phyloP scores from a whole-genome alignment of 2,113 vertebrate species.

The Piaya cayana region DNA sequence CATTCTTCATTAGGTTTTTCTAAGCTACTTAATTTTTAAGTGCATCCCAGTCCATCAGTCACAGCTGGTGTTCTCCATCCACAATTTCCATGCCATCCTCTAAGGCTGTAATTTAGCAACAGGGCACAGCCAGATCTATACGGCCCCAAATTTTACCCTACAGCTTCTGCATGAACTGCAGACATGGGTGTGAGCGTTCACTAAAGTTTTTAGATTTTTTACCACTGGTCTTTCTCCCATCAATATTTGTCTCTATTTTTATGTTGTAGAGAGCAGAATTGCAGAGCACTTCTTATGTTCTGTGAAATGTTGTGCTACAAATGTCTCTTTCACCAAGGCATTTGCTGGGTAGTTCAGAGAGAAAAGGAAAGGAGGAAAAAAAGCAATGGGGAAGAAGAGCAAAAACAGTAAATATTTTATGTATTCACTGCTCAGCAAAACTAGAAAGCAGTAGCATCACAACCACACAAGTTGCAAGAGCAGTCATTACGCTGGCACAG shows the following conservation, averaged over 20 bases:
- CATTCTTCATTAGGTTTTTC: not conserved
- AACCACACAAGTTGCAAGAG: not conserved
- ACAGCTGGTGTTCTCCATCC: not conserved
- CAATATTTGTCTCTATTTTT: not conserved
- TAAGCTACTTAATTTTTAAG: not conserved
- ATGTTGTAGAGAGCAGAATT: not conserved
- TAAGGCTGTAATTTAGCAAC: not conserved
- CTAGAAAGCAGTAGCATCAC: not conserved
- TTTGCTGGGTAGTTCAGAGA: not conserved
- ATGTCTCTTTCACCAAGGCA: not conserved
- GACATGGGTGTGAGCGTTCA: not conserved
- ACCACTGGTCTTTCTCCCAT: not conserved
- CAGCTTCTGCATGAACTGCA: not conserved
- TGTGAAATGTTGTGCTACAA: not conserved
- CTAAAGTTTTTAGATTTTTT: not conserved
- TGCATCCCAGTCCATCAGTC: not conserved
- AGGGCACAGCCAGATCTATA: not conserved
- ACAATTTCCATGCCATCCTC: not conserved
- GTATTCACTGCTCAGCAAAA: not conserved
- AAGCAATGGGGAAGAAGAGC: too few relatives aligned
- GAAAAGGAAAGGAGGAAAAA: too few relatives aligned
- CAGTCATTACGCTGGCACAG: not conserved
- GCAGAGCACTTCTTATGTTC: not conserved
- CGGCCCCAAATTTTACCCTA: accelerated
- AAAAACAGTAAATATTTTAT: not conserved